Base-by-base conservation (phyloP, 1,140 invertebrate genomes). In the Drosophila mojavensis region DNA sequence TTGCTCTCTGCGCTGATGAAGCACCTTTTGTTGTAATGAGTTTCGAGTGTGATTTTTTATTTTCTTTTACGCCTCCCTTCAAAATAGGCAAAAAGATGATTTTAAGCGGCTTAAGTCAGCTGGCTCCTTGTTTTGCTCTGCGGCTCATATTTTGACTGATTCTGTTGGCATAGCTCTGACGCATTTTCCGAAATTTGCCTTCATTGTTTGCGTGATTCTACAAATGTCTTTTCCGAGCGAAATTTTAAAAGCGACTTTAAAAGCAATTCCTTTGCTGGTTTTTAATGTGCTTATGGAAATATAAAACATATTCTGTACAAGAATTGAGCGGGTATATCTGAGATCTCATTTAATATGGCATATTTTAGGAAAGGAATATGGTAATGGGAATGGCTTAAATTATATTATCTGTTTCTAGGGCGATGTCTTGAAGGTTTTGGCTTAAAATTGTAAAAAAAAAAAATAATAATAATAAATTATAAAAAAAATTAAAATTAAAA, bases 1-100 rank as follows among this genome's bases (percentile, higher is more conserved):
- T 30, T 60, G 60, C 39, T 59, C 60, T 47, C 15, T 65, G 11
- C 75, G 64, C 71, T 78, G 76, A 88, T 86, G 83, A 82, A 88
- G 83, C 84, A 88, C 83, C 83, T 88, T 86, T 86, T 86, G 83
- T 86, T 86, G 83, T 86, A 86, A 86, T 88, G 83, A 88, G 83
- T 89, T 88, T 88, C 66, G 79, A 88, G 83, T 89, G 83, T 77
- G 66, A 89, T 72, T 85, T 86, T 88, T 33, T 33, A 2, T 5
- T 72, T 72, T 85, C 88, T 86, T 77, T 78, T 70, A 41, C 75
- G 60, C 15, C 66, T 58, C 65, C 47, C 26, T 10, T 20, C n/a
- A 28, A 28, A n/a, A 39, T 36, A 24, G 45, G 20, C 41, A 15
- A 20, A 47, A 15, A 47, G 15, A 17, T 63, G 76, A 75, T 71